Percentiles rank a stretch among this genome's conserved stretches.
Conservation (phyloP, 1,140 invertebrate species). For the Tribolium madens region DNA sequence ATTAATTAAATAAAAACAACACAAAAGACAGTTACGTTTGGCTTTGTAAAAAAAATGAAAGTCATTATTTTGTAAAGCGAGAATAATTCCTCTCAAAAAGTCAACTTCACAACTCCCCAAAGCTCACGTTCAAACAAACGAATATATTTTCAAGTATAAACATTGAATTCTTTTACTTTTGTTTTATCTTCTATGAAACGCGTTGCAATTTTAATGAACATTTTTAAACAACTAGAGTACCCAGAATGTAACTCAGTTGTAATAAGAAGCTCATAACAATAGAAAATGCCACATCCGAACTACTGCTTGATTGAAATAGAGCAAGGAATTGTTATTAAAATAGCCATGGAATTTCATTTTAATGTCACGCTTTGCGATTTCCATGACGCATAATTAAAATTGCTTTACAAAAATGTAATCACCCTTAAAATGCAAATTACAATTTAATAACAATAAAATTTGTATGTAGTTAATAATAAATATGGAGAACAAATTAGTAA, state of each 20-base stretch:
- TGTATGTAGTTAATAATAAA: not conserved
- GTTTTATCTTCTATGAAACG: not conserved
- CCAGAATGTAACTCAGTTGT: not conserved
- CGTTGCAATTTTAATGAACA: not conserved
- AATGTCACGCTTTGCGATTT: not conserved
- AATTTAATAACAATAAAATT: not conserved
- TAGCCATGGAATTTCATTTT: not conserved
- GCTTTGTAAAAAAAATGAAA: not conserved
- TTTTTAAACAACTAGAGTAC: not conserved
- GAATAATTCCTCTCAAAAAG: not conserved
- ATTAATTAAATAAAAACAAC: not conserved
- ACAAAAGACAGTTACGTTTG: not conserved
- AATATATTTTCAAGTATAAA: slow-evolving; percentile 2
- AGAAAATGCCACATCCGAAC: not conserved
- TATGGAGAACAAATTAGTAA: not conserved
- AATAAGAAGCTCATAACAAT: not conserved
- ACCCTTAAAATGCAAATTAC: not conserved
- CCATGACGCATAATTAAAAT: no score
- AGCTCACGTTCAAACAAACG: slow-evolving; percentile 1
- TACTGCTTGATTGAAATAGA: not conserved
- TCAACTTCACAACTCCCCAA: slow-evolving; percentile 2
- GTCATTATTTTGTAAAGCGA: not conserved
- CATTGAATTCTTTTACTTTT: not conserved
- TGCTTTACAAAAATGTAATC: not conserved
- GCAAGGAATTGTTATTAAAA: not conserved